A percentile compares a stretch with the other conserved stretches of the same genome.
These are phyloP conservation scores for Tricholauxania praeusta DNA, from an alignment of 2,888 invertebrate genomes.

Conservation along the genomic window DNA sequence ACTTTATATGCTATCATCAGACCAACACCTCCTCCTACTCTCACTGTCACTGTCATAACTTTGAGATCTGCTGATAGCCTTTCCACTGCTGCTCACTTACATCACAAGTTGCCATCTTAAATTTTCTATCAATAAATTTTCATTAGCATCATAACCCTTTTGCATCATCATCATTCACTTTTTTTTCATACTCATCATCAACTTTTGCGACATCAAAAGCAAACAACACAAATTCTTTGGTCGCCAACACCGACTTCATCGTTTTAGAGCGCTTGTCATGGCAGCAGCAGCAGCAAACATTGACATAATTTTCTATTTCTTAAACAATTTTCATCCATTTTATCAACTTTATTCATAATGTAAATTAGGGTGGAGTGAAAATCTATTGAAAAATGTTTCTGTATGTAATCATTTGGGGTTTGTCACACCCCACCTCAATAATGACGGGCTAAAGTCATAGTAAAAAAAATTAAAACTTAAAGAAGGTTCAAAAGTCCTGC, in stretches of 20 bases:
- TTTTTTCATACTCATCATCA: neutral
- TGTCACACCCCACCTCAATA: too few species aligned
- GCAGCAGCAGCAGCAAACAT: neutral
- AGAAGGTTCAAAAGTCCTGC: too few species aligned
- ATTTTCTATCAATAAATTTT: constrained; percentile 66
- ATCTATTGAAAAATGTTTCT: too few species aligned
- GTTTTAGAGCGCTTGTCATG: neutral
- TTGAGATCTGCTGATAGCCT: neutral
- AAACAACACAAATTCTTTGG: neutral
- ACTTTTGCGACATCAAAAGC: neutral
- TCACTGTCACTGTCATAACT: neutral
- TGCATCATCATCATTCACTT: neutral
- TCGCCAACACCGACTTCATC: neutral
- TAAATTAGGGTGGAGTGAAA: too few species aligned
- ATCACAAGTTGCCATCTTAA: constrained; percentile 53
- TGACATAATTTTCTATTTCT: constrained; percentile 10
- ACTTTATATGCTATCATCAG: neutral
- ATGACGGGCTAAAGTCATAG: too few species aligned
- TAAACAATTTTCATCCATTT: neutral
- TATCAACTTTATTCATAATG: constrained; percentile 6
- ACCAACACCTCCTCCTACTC: too few species aligned
- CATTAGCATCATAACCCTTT: constrained; percentile 59
- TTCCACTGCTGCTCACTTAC: neutral
- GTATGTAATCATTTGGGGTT: too few species aligned
- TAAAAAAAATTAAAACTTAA: too few species aligned